These are phyloP conservation scores for Anas capensis DNA, from an alignment of 2,797 vertebrate species.

Conservation along the genomic window DNA sequence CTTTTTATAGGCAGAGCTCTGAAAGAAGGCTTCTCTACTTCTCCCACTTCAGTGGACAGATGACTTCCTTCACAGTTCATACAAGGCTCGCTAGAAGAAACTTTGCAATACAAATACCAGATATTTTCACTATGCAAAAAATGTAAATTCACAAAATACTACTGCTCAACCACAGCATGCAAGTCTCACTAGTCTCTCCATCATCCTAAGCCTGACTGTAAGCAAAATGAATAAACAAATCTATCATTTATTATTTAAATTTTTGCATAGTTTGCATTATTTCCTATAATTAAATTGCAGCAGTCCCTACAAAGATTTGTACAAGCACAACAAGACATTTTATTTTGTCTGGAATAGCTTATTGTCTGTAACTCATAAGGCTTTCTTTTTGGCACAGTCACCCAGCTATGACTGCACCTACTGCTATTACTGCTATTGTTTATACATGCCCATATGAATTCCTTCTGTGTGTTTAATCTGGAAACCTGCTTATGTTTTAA, in stretches of 20 bases:
- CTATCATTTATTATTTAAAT: not conserved
- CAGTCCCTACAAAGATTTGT: not conserved
- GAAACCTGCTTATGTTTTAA: not conserved
- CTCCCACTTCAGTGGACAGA: not conserved
- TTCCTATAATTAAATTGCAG: not conserved
- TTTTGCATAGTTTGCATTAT: not conserved
- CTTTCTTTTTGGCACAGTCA: not conserved
- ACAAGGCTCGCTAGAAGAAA: not conserved
- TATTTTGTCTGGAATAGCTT: not conserved
- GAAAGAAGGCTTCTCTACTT: not conserved
- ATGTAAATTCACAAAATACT: not conserved
- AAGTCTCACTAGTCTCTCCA: not conserved
- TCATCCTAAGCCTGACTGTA: not conserved
- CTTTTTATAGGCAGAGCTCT: not conserved
- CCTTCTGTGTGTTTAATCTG: not conserved
- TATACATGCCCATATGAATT: not conserved
- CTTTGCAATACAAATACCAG: not conserved
- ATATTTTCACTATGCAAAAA: not conserved
- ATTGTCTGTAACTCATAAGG: not conserved
- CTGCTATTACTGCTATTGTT: not conserved
- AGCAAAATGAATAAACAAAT: not conserved
- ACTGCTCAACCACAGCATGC: not conserved
- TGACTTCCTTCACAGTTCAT: not conserved
- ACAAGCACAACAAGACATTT: not conserved
- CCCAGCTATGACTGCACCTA: not conserved